Evolutionary conservation across 2,888 invertebrate species (phyloP).

Genomic region (Drosophila neotestacea): DNA sequence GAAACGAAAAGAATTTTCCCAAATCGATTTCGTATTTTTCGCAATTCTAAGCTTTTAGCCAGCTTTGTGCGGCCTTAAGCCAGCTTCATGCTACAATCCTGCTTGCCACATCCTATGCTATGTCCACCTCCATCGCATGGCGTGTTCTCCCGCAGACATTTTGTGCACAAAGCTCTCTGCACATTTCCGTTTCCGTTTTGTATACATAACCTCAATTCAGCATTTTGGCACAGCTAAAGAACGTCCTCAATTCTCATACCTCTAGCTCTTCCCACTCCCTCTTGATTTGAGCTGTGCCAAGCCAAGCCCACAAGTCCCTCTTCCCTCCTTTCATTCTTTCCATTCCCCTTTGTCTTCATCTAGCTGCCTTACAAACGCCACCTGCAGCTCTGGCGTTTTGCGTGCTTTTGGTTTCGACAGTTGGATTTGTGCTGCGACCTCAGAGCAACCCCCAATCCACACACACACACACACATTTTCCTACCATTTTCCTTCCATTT

Average conservation of each 20-base stretch:
- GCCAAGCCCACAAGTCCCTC: constrained; percentile 31
- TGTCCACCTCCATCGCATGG: constrained; percentile 27
- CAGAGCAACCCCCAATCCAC: constrained; percentile 60
- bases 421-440: constrained; percentile 81
- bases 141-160: constrained; percentile 61
- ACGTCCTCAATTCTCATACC: constrained; percentile 18
- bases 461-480: constrained; percentile 3
- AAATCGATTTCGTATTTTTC: constrained; percentile 78
- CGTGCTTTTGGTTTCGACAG: constrained; percentile 83
- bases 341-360: not conserved
- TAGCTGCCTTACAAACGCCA: constrained; percentile 72
- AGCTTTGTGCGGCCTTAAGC: constrained; percentile 72
- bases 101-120: constrained; percentile 8
- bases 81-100: constrained; percentile 60
- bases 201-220: constrained; percentile 83
- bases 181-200: constrained; percentile 82
- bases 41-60: constrained; percentile 78
- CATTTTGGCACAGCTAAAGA: constrained; percentile 72
- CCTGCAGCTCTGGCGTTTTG: constrained; percentile 76
- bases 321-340: not conserved
- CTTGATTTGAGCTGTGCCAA: constrained; percentile 52
- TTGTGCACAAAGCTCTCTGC: constrained; percentile 79
- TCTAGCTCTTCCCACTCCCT: not conserved
- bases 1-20: constrained; percentile 38
- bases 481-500: not conserved